A percentile compares a stretch with the other conserved stretches of the same genome.
Evolutionary conservation across 2,888 invertebrate genomes (phyloP).

Genomic region (Drosophila recens): DNA sequence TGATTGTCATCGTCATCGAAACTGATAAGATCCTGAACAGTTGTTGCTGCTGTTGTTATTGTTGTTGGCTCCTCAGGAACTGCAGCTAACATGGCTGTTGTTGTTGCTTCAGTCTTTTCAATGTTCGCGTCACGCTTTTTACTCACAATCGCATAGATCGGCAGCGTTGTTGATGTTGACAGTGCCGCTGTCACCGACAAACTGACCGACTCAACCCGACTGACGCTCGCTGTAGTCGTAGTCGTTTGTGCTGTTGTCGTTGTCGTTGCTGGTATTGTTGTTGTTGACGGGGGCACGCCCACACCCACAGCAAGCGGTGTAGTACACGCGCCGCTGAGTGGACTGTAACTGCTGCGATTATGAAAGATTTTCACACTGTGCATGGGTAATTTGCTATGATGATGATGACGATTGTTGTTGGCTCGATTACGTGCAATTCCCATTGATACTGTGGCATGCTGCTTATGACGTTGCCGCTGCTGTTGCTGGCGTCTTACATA

Average conservation of each 20-base stretch:
- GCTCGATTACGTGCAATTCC: slow-evolving; percentile 79
- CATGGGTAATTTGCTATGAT: slow-evolving; percentile 83
- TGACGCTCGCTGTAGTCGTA: slow-evolving; percentile 45
- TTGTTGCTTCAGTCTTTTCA: slow-evolving; percentile 52
- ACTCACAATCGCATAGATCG: slow-evolving; percentile 82
- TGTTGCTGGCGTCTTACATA: slow-evolving; percentile 79
- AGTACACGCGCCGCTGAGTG: slow-evolving; percentile 46
- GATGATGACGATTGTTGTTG: slow-evolving; percentile 69
- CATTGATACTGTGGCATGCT: slow-evolving; percentile 70
- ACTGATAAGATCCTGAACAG: slow-evolving; percentile 81
- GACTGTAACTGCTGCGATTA: slow-evolving; percentile 79
- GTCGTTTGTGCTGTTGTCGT: slow-evolving; percentile 23
- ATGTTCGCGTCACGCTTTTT: slow-evolving; percentile 68
- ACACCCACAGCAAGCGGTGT: slow-evolving; percentile 26
- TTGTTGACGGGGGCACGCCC: slow-evolving; percentile 38
- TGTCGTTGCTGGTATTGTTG: slow-evolving; percentile 13
- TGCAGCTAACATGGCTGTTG: slow-evolving; percentile 49
- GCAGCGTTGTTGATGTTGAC: slow-evolving; percentile 71
- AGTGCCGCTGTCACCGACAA: slow-evolving; percentile 71
- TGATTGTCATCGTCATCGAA: slow-evolving; percentile 79
- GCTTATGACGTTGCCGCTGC: slow-evolving; percentile 60
- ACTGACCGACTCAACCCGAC: slow-evolving; percentile 54
- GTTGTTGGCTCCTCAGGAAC: slow-evolving; percentile 53
- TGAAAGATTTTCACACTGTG: slow-evolving; percentile 84
- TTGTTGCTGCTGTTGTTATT: slow-evolving; percentile 11